A percentile compares a stretch with the other conserved stretches of the same genome.
phyloP scores from a whole-genome alignment of 1,140 invertebrate species.

The Chionoecetes opilio region DNA sequence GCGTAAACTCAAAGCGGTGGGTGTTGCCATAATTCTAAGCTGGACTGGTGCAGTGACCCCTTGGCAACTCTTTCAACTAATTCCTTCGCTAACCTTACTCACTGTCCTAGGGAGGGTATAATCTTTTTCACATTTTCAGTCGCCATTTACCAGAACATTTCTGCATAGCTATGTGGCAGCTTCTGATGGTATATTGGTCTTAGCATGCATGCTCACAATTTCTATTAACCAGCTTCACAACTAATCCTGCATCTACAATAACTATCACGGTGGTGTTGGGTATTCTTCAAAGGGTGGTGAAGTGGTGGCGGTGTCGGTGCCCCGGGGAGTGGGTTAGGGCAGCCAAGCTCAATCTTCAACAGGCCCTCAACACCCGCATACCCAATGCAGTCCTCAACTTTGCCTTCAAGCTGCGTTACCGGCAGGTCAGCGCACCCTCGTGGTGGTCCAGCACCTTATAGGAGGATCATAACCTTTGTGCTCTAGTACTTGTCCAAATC shows the following conservation, averaged over 20 bases:
- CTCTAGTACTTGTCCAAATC: slow-evolving; percentile 10
- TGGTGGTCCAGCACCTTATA: slow-evolving; percentile 48
- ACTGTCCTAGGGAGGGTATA: neutral
- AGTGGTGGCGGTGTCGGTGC: slow-evolving; percentile 95
- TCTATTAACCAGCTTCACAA: slow-evolving; percentile 48
- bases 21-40: slow-evolving; percentile 79
- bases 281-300: slow-evolving; percentile 86
- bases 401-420: slow-evolving; percentile 90
- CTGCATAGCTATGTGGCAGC: slow-evolving; percentile 49
- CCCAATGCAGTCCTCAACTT: slow-evolving; percentile 95
- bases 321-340: slow-evolving; percentile 90
- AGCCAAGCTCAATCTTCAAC: slow-evolving; percentile 95
- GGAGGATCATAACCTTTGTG: slow-evolving; percentile 56
- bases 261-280: slow-evolving; percentile 50
- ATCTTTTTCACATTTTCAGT: neutral
- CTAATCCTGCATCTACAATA: slow-evolving; percentile 66
- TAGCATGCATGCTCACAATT: slow-evolving; percentile 48
- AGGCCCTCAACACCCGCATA: slow-evolving; percentile 92
- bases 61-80: slow-evolving; percentile 45
- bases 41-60: slow-evolving; percentile 72
- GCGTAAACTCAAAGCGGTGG: slow-evolving; percentile 91
- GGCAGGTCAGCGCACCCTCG: slow-evolving; percentile 82
- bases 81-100: neutral
- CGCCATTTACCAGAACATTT: neutral
- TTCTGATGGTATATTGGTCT: slow-evolving; percentile 55